These are phyloP conservation scores for Carollia perspicillata DNA, from an alignment of 2,113 vertebrate species.

Conservation along the genomic window DNA sequence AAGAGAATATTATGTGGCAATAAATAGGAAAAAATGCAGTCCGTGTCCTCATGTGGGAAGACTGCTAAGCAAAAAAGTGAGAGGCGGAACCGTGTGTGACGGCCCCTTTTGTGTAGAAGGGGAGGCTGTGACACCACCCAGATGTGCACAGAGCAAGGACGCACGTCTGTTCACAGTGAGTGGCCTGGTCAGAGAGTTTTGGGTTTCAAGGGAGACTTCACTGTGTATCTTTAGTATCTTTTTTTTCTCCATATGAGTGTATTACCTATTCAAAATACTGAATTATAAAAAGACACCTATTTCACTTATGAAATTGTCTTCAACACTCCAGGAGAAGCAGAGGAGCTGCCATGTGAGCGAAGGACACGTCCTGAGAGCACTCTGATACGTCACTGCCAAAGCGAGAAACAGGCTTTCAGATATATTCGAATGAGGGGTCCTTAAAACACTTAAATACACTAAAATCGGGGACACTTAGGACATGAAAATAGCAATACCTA, in stretches of 20 bases:
- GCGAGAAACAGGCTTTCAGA: background rate
- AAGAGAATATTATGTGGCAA: background rate
- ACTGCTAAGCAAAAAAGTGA: background rate
- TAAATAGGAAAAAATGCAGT: background rate
- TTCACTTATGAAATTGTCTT: background rate
- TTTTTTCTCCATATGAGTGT: background rate
- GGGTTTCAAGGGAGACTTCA: background rate
- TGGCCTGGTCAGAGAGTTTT: background rate
- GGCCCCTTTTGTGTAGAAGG: background rate
- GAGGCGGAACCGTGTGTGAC: background rate
- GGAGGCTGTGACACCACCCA: background rate
- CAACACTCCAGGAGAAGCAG: background rate
- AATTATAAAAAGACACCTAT: background rate
- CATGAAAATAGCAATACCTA: background rate
- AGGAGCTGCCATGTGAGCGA: background rate
- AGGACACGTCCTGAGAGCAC: background rate
- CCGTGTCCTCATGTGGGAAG: background rate
- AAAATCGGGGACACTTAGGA: background rate
- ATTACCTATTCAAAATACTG: background rate
- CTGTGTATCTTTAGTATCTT: background rate
- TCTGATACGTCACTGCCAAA: background rate
- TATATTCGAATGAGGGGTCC: background rate
- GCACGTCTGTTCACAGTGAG: accelerated
- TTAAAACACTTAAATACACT: background rate
- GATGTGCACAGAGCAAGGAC: accelerated